These are phyloP conservation scores for Drosophila murphyi DNA, from an alignment of 1,140 invertebrate species.

Conservation along the genomic window DNA sequence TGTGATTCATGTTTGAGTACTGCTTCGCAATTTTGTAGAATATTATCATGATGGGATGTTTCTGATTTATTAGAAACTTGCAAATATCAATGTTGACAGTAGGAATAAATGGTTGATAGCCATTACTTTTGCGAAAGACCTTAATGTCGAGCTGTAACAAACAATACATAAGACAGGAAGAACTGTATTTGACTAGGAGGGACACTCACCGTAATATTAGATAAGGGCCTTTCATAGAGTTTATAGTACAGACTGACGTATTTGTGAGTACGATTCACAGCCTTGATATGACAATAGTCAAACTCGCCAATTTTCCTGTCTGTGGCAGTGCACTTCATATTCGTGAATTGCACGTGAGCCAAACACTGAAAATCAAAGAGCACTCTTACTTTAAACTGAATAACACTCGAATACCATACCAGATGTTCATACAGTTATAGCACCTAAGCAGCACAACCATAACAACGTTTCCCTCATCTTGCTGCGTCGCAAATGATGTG, in stretches of 20 bases:
- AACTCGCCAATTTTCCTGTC: slow-evolving; percentile 2
- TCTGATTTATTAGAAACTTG: slow-evolving; percentile 25
- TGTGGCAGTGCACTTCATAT: slow-evolving; percentile 43
- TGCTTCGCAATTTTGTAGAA: slow-evolving; percentile 17
- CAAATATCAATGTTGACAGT: slow-evolving; percentile 45
- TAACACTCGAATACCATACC: too few species aligned
- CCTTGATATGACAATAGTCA: slow-evolving; percentile 49
- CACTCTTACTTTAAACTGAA: not conserved
- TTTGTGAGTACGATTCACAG: slow-evolving; percentile 61
- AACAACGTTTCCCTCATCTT: slow-evolving; percentile 4
- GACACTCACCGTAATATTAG: slow-evolving; percentile 43
- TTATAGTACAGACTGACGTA: slow-evolving; percentile 31
- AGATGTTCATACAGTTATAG: slow-evolving; percentile 15
- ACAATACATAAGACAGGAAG: not conserved
- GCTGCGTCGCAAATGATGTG: not conserved
- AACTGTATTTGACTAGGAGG: not conserved
- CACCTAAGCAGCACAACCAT: not conserved
- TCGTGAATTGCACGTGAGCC: slow-evolving; percentile 50
- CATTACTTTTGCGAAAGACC: slow-evolving; percentile 43
- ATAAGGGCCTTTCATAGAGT: slow-evolving; percentile 4
- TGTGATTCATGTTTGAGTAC: slow-evolving; percentile 51
- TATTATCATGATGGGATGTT: slow-evolving; percentile 16
- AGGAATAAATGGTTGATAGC: slow-evolving; percentile 53
- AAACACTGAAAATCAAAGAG: not conserved
- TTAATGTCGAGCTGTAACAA: slow-evolving; percentile 26